Evolutionary conservation across 1,140 invertebrate genomes (phyloP).

Genomic region (Homalodisca vitripennis): DNA sequence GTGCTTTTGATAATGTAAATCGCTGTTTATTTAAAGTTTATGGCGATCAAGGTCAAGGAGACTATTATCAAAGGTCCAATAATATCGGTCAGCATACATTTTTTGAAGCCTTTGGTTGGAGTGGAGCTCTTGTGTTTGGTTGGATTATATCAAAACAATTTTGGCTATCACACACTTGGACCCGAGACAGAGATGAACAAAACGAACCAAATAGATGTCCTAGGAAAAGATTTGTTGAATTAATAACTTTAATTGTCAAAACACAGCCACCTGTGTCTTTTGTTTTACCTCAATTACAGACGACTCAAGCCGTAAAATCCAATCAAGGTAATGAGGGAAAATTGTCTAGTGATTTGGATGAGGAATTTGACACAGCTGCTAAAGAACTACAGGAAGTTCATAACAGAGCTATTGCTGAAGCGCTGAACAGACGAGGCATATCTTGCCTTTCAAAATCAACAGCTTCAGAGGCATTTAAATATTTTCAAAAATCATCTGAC

Average conservation of each 20-base stretch:
- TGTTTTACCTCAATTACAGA: conserved; percentile 23
- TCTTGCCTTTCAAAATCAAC: conserved; percentile 47
- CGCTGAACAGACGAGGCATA: conserved; percentile 48
- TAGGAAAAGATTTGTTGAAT: not conserved
- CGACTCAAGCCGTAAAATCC: not conserved
- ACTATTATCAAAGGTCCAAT: not conserved
- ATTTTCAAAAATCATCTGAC: conserved; percentile 54
- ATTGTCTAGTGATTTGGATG: not conserved
- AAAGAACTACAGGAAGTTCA: conserved; percentile 35
- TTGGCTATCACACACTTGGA: not conserved
- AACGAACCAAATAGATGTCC: not conserved
- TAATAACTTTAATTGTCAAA: not conserved
- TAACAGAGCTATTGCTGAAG: conserved; percentile 45
- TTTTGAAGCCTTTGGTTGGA: conserved; percentile 21
- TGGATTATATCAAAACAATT: conserved; percentile 19
- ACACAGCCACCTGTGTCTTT: conserved; percentile 12
- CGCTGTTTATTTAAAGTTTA: not conserved
- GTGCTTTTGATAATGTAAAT: not conserved
- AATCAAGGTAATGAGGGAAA: too few species aligned
- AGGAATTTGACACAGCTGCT: conserved; percentile 36
- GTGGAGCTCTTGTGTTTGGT: conserved; percentile 14
- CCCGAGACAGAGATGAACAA: not conserved
- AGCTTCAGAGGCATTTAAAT: conserved; percentile 47
- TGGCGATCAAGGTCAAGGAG: not conserved
- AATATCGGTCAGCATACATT: conserved; percentile 15